Evolutionary conservation across 2,113 vertebrate genomes (phyloP).

Genomic region (Sylvicapra grimmia): DNA sequence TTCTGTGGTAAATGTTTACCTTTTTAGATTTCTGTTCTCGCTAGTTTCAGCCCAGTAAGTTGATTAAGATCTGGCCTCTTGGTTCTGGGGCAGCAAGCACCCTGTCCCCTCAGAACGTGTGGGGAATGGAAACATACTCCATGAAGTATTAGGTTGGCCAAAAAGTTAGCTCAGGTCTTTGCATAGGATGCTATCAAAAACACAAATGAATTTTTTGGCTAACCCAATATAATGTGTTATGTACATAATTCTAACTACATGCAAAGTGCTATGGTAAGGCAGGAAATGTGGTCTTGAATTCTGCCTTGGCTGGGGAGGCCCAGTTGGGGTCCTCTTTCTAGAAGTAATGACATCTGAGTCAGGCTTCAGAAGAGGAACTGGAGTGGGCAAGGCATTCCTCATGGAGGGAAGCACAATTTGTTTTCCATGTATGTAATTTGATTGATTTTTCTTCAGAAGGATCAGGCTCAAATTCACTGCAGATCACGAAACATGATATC

Average conservation of each 20-base stretch:
- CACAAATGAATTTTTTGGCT: not conserved
- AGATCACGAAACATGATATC: constrained; percentile 72
- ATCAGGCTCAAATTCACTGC: constrained; percentile 49
- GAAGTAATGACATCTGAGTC: not conserved
- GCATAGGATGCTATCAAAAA: not conserved
- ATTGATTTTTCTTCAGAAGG: constrained; percentile 66
- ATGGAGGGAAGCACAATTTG: not conserved
- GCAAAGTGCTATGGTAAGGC: not conserved
- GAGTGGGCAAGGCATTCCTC: not conserved
- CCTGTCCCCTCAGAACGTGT: not conserved
- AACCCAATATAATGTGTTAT: not conserved
- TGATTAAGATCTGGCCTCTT: not conserved
- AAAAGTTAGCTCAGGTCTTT: not conserved
- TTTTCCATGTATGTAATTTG: not conserved
- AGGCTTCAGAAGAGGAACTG: not conserved
- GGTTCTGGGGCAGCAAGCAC: not conserved
- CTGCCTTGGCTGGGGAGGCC: not conserved
- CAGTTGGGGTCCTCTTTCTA: not conserved
- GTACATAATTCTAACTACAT: not conserved
- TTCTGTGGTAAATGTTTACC: not conserved
- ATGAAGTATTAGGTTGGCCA: not conserved
- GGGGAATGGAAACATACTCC: not conserved
- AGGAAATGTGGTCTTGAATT: not conserved
- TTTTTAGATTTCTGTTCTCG: not conserved
- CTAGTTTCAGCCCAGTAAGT: not conserved